phyloP scores from a whole-genome alignment of 2,888 invertebrate genomes.

The Fabriciana adippe region DNA sequence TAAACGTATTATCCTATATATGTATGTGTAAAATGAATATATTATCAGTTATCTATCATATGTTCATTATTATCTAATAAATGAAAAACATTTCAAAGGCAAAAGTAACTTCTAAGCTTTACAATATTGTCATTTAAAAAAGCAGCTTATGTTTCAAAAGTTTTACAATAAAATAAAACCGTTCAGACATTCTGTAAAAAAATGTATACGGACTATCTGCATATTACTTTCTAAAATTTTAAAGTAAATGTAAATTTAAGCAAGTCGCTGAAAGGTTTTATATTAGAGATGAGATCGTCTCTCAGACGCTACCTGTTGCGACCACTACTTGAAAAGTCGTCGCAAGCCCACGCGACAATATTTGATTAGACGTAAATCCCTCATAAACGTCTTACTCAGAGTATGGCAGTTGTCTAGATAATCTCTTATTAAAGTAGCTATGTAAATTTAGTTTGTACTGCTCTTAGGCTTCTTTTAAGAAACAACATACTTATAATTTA shows the following conservation, averaged over 20 bases:
- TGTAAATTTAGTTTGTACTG: not conserved
- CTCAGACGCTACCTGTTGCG: conserved; percentile 42
- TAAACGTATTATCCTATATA: no score
- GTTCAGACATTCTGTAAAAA: conserved; percentile 20
- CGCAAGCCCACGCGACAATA: conserved; percentile 42
- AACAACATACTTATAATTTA: no score
- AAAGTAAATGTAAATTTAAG: conserved; percentile 22
- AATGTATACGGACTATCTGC: conserved; percentile 5
- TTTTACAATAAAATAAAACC: conserved; percentile 7
- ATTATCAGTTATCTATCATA: no score
- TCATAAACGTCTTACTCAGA: conserved; percentile 37
- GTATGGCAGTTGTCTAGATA: not conserved
- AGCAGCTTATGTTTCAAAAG: conserved; percentile 9
- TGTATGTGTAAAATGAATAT: no score
- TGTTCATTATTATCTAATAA: not conserved
- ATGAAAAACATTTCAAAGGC: not conserved
- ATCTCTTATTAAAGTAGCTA: conserved; percentile 11
- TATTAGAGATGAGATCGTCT: conserved; percentile 32
- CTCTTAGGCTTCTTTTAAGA: no score
- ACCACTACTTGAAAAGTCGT: conserved; percentile 33
- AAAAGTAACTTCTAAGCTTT: conserved; percentile 3
- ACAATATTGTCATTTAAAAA: conserved; percentile 7
- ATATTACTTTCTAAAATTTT: conserved; percentile 19
- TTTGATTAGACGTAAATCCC: conserved; percentile 43
- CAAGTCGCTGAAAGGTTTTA: conserved; percentile 26